A percentile compares a stretch with the other conserved stretches of the same genome.
Evolutionary conservation across 2,797 vertebrate genomes (phyloP).

Genomic region (Cygnus olor): DNA sequence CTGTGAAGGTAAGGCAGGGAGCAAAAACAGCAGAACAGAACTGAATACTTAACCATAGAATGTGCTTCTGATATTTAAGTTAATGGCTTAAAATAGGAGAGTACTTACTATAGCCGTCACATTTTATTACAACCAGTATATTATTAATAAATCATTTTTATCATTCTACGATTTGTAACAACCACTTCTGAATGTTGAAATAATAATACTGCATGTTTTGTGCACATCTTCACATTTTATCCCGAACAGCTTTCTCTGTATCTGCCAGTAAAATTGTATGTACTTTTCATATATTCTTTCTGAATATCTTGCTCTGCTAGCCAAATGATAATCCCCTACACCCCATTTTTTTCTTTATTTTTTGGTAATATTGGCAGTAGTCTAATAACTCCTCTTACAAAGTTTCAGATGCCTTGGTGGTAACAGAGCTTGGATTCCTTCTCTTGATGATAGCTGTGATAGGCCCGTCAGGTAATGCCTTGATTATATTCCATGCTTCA

Average conservation of each 20-base stretch:
- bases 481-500: conserved; percentile 93
- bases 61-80: not conserved
- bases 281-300: not conserved
- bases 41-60: not conserved
- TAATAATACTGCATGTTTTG: not conserved
- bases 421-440: conserved; percentile 52
- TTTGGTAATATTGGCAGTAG: not conserved
- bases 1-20: not conserved
- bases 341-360: not conserved
- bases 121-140: conserved; percentile 52
- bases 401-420: conserved; percentile 48
- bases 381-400: conserved; percentile 22
- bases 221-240: not conserved
- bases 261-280: not conserved
- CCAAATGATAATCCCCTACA: not conserved
- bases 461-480: conserved; percentile 87
- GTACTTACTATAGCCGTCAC: not conserved
- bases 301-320: not conserved
- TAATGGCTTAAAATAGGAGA: not conserved
- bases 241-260: not conserved
- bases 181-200: not conserved
- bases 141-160: conserved; percentile 29
- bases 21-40: not conserved
- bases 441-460: conserved; percentile 80
- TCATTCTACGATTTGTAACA: not conserved